Evolutionary conservation across 2,888 invertebrate genomes (phyloP), one percentile per base, ranked within the genome.

Genomic region (Athalia circularis): DNA sequence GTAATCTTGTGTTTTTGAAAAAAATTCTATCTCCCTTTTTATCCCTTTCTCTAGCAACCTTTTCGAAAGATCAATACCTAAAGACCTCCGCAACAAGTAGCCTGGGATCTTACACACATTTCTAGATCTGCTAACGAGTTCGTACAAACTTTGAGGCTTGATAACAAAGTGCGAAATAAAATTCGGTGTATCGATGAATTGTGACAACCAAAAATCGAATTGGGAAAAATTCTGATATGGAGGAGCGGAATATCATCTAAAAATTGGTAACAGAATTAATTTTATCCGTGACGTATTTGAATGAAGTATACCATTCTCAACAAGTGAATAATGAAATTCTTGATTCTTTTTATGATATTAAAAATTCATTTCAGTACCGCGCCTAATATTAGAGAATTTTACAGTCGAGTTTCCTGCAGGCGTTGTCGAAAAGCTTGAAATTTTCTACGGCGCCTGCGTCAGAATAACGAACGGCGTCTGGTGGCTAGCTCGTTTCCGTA

Each of bases 391-490:
- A 29, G 29, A 29, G 29, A 29, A 29, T 29, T 29, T 29, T 29
- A 29, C 29, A 29, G 29, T 29, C 29, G 29, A 2, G 29, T 29
- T 29, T 29, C 2, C 29, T 29, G 29, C 29, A 29, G 29, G 29
- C 29, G 29, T 68, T 43, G 5, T 50, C 54, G 29, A 54, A 68
- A 68, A 68, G 50, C 68, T 29, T 68, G 43, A 68, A 43, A 29
- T 13, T 3, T 6, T 64, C 4, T 54, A 8, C 52, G 29, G 79
- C 88, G 88, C 85, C 81, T 87, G 88, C 88, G 88, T 86, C 84
- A 84, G 84, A 88, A 88, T 88, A 88, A 88, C 88, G 88, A 88
- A 82, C 88, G 88, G 86, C 80, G 57, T 29, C 80, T 80, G 77
- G 77, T 72, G 78, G 45, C n/a, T 45, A 13, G 54, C 43, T 57